A percentile compares a stretch with the other conserved stretches of the same genome.
Evolutionary conservation across 2,888 invertebrate species (phyloP).

Genomic region (Agrochola macilenta): DNA sequence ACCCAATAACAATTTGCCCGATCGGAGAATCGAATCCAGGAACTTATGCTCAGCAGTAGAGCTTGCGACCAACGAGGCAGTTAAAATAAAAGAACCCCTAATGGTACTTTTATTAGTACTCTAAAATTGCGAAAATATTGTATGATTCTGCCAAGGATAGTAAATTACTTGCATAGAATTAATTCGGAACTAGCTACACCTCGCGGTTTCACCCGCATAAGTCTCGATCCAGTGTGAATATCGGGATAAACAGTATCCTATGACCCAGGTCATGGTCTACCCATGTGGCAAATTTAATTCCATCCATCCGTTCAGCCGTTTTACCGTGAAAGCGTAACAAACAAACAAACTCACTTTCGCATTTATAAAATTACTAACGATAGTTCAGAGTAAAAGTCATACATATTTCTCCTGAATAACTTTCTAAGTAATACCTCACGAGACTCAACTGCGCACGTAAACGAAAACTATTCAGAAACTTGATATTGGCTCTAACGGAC

Average conservation of each 20-base stretch:
- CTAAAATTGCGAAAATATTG: neutral
- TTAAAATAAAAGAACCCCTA: neutral
- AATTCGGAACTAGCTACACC: neutral
- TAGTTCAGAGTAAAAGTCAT: neutral
- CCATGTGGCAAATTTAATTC: too few relatives aligned
- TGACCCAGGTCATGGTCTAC: too few relatives aligned
- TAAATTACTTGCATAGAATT: neutral
- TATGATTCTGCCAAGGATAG: neutral
- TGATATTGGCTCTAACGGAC: neutral
- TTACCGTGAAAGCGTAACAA: too few relatives aligned
- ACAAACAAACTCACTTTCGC: too few relatives aligned
- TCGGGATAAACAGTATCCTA: too few relatives aligned
- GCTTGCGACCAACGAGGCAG: neutral
- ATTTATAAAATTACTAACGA: too few relatives aligned
- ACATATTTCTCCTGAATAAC: neutral
- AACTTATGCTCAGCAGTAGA: neutral
- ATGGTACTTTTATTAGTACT: too few relatives aligned
- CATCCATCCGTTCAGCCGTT: too few relatives aligned
- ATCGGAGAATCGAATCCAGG: neutral
- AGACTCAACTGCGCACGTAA: neutral
- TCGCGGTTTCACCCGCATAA: too few relatives aligned
- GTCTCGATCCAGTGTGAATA: too few relatives aligned
- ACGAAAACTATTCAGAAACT: constrained; percentile 1
- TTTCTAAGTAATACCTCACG: too few relatives aligned
- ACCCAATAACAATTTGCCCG: neutral